These are phyloP conservation scores for Machimus rusticus DNA, from an alignment of 2,888 invertebrate species.

Conservation along the genomic window DNA sequence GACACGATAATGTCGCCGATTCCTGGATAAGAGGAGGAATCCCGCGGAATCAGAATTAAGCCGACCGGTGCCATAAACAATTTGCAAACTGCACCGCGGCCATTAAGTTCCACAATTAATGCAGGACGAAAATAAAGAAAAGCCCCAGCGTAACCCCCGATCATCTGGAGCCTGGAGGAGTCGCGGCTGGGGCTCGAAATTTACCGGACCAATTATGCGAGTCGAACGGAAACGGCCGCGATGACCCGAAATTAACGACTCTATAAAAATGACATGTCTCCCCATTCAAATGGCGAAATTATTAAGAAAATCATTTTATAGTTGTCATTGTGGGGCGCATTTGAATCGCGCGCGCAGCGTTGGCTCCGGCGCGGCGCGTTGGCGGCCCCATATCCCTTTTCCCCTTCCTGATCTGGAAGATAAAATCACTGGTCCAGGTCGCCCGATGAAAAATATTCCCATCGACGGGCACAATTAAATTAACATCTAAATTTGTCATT, in stretches of 20 bases:
- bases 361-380: not conserved
- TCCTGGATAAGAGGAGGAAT: not conserved
- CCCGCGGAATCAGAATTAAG: slow-evolving; percentile 2
- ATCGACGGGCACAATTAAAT: slow-evolving; percentile 46
- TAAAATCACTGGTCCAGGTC: not conserved
- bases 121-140: not conserved
- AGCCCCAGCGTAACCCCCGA: not conserved
- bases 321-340: slow-evolving; percentile 5
- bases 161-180: not conserved
- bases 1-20: slow-evolving; percentile 20
- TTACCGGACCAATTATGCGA: slow-evolving; percentile 16
- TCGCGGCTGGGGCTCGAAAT: not conserved
- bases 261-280: slow-evolving; percentile 34
- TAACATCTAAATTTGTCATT: slow-evolving; percentile 49
- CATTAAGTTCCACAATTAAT: slow-evolving; percentile 25
- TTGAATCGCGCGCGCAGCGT: not conserved
- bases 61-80: not conserved
- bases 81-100: slow-evolving; percentile 17
- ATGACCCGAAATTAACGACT: slow-evolving; percentile 9
- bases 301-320: slow-evolving; percentile 27
- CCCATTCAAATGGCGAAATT: slow-evolving; percentile 31
- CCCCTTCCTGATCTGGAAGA: not conserved
- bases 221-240: not conserved
- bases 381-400: not conserved
- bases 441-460: slow-evolving; percentile 26